Conservation (phyloP, 2,888 invertebrate species). For the Schizaphis graminum region DNA sequence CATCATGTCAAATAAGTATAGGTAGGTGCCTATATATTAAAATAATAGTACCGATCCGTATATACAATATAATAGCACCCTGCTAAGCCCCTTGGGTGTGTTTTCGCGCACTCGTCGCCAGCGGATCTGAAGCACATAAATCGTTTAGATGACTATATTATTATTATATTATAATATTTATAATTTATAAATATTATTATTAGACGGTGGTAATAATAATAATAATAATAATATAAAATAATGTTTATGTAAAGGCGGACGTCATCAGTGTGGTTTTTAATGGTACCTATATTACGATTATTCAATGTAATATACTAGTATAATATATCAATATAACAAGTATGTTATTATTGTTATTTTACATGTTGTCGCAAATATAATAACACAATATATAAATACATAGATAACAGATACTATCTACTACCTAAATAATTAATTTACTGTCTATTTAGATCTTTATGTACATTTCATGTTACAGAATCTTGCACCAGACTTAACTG, state of each 20-base stretch:
- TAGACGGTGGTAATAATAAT: neutral
- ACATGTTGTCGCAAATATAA: neutral
- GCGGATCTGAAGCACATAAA: neutral
- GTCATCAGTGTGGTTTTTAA: neutral
- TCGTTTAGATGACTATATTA: neutral
- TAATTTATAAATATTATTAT: conserved; percentile 5
- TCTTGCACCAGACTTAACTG: neutral
- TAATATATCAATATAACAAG: neutral
- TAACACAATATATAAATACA: neutral
- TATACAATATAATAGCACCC: neutral
- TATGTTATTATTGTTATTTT: neutral
- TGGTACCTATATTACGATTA: neutral
- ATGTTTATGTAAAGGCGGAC: neutral
- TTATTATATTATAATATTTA: neutral
- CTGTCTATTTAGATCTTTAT: neutral
- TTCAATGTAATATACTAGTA: neutral
- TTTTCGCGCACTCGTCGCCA: neutral
- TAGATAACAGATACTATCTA: neutral
- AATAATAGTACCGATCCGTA: neutral
- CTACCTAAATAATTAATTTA: neutral
- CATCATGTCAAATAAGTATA: neutral
- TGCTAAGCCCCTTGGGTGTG: neutral
- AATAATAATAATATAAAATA: neutral
- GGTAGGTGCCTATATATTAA: neutral
- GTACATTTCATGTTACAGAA: neutral